Evolutionary conservation across 1,140 invertebrate genomes (phyloP).

Genomic region (Apocrypta bakeri): DNA sequence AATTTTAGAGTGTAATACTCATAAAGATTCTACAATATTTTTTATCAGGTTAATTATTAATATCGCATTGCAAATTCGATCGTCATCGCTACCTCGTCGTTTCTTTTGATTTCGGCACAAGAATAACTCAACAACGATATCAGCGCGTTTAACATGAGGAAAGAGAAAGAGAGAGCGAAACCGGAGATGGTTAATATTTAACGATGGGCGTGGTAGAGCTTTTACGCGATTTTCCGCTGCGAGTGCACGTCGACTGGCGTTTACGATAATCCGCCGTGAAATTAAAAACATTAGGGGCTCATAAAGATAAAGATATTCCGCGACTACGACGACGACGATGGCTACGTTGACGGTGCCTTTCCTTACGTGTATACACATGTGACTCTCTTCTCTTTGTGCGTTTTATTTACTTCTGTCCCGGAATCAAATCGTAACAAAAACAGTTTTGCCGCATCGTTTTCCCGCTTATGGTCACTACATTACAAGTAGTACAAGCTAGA

Average conservation of each 20-base stretch:
- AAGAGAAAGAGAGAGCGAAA: slow-evolving; percentile 17
- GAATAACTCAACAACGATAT: background rate
- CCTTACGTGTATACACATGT: slow-evolving; percentile 7
- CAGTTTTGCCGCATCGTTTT: background rate
- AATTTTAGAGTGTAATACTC: too few relatives aligned
- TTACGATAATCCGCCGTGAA: slow-evolving; percentile 65
- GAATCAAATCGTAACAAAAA: background rate
- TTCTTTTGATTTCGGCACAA: background rate
- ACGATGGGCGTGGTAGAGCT: slow-evolving; percentile 44
- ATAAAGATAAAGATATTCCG: slow-evolving; percentile 66
- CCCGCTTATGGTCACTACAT: background rate
- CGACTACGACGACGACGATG: slow-evolving; percentile 34
- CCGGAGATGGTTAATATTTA: slow-evolving; percentile 58
- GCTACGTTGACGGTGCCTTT: slow-evolving; percentile 3
- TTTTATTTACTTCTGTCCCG: background rate
- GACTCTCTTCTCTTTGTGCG: background rate
- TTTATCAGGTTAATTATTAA: too few relatives aligned
- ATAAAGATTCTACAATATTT: too few relatives aligned
- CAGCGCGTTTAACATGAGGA: slow-evolving; percentile 8
- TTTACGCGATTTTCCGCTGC: background rate
- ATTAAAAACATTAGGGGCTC: slow-evolving; percentile 67
- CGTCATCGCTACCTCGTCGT: background rate
- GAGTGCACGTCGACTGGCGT: slow-evolving; percentile 29
- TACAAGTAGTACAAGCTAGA: background rate
- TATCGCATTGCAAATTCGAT: background rate